Evolutionary conservation across 37 sponge, comb jelly and placozoan genomes (phyloP).

Genomic region (Amphimedon queenslandica): DNA sequence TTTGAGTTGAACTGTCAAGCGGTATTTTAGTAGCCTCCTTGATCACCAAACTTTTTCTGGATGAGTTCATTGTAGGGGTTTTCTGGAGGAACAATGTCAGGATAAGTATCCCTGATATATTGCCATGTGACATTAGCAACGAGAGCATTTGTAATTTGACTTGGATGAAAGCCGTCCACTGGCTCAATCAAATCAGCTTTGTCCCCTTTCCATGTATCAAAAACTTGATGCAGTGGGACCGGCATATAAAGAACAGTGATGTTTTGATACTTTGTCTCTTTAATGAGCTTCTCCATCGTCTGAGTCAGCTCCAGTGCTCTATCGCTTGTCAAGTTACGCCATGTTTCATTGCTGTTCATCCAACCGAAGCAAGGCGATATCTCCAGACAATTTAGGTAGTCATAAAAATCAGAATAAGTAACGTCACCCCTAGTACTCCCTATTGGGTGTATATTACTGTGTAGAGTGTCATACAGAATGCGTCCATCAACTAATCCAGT

Average conservation of each 20-base stretch:
- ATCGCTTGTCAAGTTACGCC: slow-evolving; percentile 76
- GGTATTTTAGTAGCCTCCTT: slow-evolving; percentile 70
- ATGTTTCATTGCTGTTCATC: slow-evolving; percentile 86
- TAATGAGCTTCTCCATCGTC: slow-evolving; percentile 50
- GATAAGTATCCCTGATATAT: slow-evolving; percentile 18
- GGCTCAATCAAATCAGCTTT: slow-evolving; percentile 90
- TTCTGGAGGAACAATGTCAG: slow-evolving; percentile 62
- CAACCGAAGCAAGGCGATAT: slow-evolving; percentile 93
- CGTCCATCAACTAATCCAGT: slow-evolving; percentile 85
- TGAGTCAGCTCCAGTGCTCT: slow-evolving; percentile 72
- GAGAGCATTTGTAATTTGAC: slow-evolving; percentile 63
- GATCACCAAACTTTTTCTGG: slow-evolving; percentile 72
- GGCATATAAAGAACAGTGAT: slow-evolving; percentile 69
- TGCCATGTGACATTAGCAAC: slow-evolving; percentile 60
- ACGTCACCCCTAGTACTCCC: slow-evolving; percentile 72
- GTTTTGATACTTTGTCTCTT: slow-evolving; percentile 57
- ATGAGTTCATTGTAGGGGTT: slow-evolving; percentile 85
- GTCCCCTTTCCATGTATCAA: slow-evolving; percentile 70
- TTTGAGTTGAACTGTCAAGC: neutral
- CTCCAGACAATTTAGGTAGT: slow-evolving; percentile 87
- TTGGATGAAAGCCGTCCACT: slow-evolving; percentile 93
- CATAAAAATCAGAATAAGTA: slow-evolving; percentile 76
- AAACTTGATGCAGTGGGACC: slow-evolving; percentile 35
- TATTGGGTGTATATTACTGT: slow-evolving; percentile 77
- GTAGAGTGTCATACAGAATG: slow-evolving; percentile 70